Evolutionary conservation across 2,113 vertebrate genomes (phyloP), one percentile per base, ranked within the genome.

Genomic region (Diphyllodes magnificus): DNA sequence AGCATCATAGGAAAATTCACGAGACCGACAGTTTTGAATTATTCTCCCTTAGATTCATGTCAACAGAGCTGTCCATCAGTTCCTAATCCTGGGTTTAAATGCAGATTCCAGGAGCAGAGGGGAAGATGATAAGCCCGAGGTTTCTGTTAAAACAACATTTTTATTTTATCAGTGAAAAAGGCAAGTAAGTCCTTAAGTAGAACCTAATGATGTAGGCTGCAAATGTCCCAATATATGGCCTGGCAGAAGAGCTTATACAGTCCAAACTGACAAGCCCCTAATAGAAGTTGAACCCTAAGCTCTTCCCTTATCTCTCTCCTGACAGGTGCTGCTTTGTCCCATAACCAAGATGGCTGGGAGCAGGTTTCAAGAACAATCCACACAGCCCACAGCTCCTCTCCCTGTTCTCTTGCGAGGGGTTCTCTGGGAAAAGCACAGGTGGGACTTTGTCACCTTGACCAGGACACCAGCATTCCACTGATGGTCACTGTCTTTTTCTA

Each of bases 211-310:
- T 5, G 4, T 6, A 51, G 66, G 16, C 39, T 30, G 23, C 19
- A 54, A 57, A 33, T 0, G 1, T 33, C 10, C 70, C 70, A 65
- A 57, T 5, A n/a, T 11, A 27, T 3, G 14, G 16, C 39, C 49
- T 57, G 22, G 18, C 44, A 92, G n/a, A 91, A 85, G 21, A 90
- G 39, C 24, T 69, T 75, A 53, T 22, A 33, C 0, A 65, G 45
- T 20, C 28, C 25, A n/a, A 42, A 51, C 13, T 75, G n/a, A 47
- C 0, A 0, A 50, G 28, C 4, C 22, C 11, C 10, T 31, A 19
- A 14, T 0, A 37, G 15, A 73, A 70, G 16, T 4, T 31, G 33
- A 66, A 44, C 22, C n/a, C 56, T 33, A 53, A 51, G 40, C 19
- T 30, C 3, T 13, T 61, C 42, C 22, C 15, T 84, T 25, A 49